These are phyloP conservation scores for Scleropages formosus DNA, from an alignment of 2,797 vertebrate species.

Conservation along the genomic window DNA sequence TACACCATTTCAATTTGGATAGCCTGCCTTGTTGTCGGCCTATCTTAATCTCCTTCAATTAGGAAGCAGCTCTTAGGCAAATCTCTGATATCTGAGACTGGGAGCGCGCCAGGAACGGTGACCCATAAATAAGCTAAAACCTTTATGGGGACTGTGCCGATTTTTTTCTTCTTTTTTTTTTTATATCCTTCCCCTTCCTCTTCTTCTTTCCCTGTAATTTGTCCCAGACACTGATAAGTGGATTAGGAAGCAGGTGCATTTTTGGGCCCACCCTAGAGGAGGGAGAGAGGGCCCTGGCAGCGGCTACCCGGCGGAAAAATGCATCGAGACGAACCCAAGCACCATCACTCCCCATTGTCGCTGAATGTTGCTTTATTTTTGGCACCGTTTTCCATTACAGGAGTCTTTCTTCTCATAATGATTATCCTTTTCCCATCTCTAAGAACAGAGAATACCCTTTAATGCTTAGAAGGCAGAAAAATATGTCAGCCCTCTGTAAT, in stretches of 20 bases:
- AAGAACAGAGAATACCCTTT: constrained; percentile 83
- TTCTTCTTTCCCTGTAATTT: constrained; percentile 65
- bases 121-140: constrained; percentile 60
- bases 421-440: constrained; percentile 75
- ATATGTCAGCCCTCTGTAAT: constrained; percentile 74
- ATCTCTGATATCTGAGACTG: constrained; percentile 71
- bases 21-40: constrained; percentile 57
- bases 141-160: constrained; percentile 39
- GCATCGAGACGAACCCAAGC: constrained; percentile 29
- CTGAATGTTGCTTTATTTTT: constrained; percentile 61
- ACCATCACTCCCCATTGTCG: constrained; percentile 41
- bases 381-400: constrained; percentile 72
- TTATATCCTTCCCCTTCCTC: constrained; percentile 46
- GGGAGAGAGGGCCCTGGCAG: constrained; percentile 34
- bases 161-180: too few species aligned
- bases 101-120: constrained; percentile 57
- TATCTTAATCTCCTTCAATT: constrained; percentile 74
- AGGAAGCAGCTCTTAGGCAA: constrained; percentile 65
- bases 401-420: constrained; percentile 79
- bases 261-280: constrained; percentile 38
- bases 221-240: constrained; percentile 63
- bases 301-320: constrained; percentile 38
- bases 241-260: constrained; percentile 59
- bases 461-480: constrained; percentile 81
- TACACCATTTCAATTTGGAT: constrained; percentile 67